Evolutionary conservation across 2,113 vertebrate species (phyloP).

Genomic region (Formicarius rufipectus): DNA sequence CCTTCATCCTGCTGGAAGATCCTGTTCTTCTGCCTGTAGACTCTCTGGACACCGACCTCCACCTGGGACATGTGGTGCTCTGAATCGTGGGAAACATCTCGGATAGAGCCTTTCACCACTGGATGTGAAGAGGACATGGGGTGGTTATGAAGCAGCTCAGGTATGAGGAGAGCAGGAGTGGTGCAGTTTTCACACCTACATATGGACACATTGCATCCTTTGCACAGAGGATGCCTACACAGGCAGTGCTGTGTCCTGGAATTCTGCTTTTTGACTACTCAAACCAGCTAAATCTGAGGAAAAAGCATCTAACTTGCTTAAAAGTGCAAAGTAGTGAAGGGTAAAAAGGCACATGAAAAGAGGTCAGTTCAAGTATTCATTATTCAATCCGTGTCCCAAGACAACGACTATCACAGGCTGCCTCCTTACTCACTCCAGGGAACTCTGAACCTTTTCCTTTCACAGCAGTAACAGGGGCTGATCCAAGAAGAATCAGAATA

Average conservation of each 20-base stretch:
- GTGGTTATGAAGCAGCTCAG: background rate
- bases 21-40: conserved; percentile 78
- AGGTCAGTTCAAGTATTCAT: background rate
- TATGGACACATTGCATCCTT: background rate
- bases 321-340: background rate
- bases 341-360: background rate
- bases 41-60: conserved; percentile 56
- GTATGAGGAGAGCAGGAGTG: background rate
- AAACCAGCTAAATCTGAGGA: background rate
- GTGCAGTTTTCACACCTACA: background rate
- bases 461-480: background rate
- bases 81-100: conserved; percentile 67
- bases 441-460: background rate
- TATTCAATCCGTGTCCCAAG: background rate
- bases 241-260: background rate
- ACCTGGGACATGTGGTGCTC: conserved; percentile 69
- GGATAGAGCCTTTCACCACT: conserved; percentile 83
- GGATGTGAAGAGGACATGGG: background rate
- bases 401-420: background rate
- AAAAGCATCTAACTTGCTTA: background rate
- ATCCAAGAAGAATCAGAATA: background rate
- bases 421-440: background rate
- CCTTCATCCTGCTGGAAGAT: conserved; percentile 70
- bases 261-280: background rate
- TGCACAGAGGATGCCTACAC: background rate